Conservation (phyloP, 2,888 invertebrate genomes). For the Amphipyra berbera region DNA sequence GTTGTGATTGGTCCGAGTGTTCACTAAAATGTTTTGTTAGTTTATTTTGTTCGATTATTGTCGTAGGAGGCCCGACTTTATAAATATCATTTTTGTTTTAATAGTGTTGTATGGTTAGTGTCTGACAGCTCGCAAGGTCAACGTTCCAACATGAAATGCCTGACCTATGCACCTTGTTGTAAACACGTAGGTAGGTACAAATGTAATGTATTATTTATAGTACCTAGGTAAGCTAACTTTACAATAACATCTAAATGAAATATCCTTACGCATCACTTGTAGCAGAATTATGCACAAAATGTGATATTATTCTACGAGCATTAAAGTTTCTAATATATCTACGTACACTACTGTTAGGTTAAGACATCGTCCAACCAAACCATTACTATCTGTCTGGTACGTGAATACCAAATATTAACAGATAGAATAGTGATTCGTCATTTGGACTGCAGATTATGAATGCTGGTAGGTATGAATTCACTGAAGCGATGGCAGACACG, state of each 20-base stretch:
- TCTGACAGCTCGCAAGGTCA: constrained; percentile 1
- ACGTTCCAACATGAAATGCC: neutral
- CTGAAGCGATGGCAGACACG: no score
- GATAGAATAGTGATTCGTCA: no score
- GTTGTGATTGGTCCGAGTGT: no score
- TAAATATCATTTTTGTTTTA: constrained; percentile 12
- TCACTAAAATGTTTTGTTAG: no score
- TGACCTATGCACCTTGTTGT: constrained; percentile 1
- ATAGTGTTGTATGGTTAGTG: neutral
- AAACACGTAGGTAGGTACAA: constrained; percentile 12
- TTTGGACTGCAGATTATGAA: no score
- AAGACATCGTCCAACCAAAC: neutral
- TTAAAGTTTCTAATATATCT: constrained; percentile 10
- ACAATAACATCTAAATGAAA: constrained; percentile 46
- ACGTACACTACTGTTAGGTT: constrained; percentile 11
- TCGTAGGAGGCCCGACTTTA: no score
- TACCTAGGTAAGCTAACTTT: constrained; percentile 37
- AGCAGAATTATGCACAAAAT: constrained; percentile 17
- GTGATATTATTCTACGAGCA: constrained; percentile 25
- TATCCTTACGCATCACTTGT: constrained; percentile 37
- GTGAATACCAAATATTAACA: no score
- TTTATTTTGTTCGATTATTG: no score
- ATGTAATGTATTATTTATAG: constrained; percentile 17
- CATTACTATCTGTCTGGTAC: no score
- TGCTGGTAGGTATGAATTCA: no score